Percentiles rank a stretch among this genome's conserved stretches.
phyloP scores from a whole-genome alignment of 2,797 vertebrate genomes.

The Spinibarbus caldwelli region DNA sequence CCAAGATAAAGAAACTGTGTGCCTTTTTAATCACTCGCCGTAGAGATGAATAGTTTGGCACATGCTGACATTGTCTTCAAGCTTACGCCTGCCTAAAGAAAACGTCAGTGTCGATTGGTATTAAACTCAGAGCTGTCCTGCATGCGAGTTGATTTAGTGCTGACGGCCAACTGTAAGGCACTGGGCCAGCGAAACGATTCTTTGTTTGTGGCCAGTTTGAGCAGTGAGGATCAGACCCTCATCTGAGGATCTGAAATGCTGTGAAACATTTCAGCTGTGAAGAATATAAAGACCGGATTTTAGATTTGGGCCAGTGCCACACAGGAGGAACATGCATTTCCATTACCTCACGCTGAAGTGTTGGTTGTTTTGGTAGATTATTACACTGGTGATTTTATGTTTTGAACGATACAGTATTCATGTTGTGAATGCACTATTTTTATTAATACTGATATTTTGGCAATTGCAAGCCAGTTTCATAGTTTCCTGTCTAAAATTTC shows the following conservation, averaged over 20 bases:
- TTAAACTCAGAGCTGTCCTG: constrained; percentile 10
- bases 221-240: background rate
- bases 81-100: constrained; percentile 39
- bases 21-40: constrained; percentile 76
- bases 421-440: constrained; percentile 38
- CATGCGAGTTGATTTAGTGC: constrained; percentile 45
- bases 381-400: background rate
- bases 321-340: constrained; percentile 17
- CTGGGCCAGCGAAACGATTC: background rate
- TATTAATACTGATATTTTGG: constrained; percentile 22
- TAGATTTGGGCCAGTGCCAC: constrained; percentile 24
- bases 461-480: constrained; percentile 3
- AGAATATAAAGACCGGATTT: too few species aligned
- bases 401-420: constrained; percentile 13
- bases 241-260: constrained; percentile 1
- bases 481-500: background rate
- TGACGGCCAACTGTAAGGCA: constrained; percentile 23
- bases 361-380: constrained; percentile 8
- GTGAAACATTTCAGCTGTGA: constrained; percentile 18
- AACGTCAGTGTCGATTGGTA: constrained; percentile 30
- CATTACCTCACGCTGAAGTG: constrained; percentile 34
- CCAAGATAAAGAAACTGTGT: constrained; percentile 75
- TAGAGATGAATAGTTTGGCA: constrained; percentile 63
- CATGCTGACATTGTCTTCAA: constrained; percentile 37
- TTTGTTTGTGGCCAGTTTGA: constrained; percentile 1